These are phyloP conservation scores for Pangasius sanitwongsei DNA, from an alignment of 2,797 vertebrate genomes.

Conservation along the genomic window DNA sequence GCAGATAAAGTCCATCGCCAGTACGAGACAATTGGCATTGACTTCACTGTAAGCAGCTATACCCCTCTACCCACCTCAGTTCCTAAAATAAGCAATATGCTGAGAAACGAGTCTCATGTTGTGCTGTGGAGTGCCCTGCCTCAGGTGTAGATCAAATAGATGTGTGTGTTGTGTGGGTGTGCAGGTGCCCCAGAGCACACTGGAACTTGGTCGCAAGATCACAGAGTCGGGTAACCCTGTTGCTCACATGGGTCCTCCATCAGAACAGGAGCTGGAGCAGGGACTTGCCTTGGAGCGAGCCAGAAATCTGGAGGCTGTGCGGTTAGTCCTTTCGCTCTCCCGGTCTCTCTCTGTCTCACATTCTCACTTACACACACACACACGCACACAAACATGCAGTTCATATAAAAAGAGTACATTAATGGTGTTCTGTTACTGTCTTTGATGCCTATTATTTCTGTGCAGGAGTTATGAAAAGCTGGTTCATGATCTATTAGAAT, in stretches of 20 bases:
- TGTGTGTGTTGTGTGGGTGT: constrained; percentile 11
- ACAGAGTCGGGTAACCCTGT: constrained; percentile 71
- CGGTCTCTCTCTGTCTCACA: background rate
- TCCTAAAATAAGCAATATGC: background rate
- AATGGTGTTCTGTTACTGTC: background rate
- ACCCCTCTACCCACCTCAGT: background rate
- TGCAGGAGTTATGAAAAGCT: constrained; percentile 92
- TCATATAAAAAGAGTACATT: background rate
- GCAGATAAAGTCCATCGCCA: constrained; percentile 92
- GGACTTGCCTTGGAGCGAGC: constrained; percentile 84
- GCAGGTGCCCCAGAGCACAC: constrained; percentile 84
- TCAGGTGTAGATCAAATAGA: background rate
- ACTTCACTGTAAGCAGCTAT: constrained; percentile 83
- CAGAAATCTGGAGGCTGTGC: constrained; percentile 83
- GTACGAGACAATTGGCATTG: constrained; percentile 92
- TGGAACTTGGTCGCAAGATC: constrained; percentile 78
- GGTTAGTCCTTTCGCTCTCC: constrained; percentile 68
- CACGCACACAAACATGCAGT: background rate
- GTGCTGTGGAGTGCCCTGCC: background rate
- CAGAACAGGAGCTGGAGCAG: constrained; percentile 79
- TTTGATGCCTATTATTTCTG: constrained; percentile 32
- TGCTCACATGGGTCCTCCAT: constrained; percentile 66
- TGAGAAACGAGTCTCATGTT: background rate
- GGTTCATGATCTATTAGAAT: constrained; percentile 87
- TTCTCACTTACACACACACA: background rate